phyloP scores from a whole-genome alignment of 2,797 vertebrate genomes.

The Chiropotes sagulatus region DNA sequence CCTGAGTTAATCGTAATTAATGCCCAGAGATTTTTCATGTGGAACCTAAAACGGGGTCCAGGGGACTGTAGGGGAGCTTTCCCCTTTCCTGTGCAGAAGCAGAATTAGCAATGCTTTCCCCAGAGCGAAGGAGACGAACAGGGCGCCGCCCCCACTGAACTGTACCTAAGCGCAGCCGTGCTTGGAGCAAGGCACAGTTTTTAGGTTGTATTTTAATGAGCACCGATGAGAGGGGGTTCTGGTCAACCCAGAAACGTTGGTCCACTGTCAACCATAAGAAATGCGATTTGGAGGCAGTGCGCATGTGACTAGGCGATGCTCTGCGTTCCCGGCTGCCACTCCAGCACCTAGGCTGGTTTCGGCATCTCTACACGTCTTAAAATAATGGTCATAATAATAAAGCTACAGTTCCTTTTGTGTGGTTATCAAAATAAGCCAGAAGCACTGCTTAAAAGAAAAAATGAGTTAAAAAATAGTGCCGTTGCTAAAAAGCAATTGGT shows the following conservation, averaged over 20 bases:
- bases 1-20: not conserved
- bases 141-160: rapidly evolving
- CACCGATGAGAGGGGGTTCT: not conserved
- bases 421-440: not conserved
- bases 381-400: not conserved
- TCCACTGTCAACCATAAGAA: rapidly evolving
- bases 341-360: not conserved
- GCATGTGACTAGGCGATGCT: rapidly evolving
- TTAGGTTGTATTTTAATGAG: not conserved
- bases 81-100: not conserved
- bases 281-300: not conserved
- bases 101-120: not conserved
- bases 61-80: not conserved
- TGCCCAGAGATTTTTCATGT: not conserved
- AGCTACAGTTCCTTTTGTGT: not conserved
- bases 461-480: not conserved
- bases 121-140: rapidly evolving
- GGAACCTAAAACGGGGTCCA: not conserved
- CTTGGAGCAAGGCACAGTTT: rapidly evolving
- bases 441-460: not conserved
- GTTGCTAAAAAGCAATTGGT: not conserved
- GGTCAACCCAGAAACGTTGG: not conserved
- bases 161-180: rapidly evolving
- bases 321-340: not conserved
- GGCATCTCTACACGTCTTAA: not conserved